Percentiles rank a stretch among this genome's conserved stretches.
phyloP scores from a whole-genome alignment of 2,797 vertebrate genomes.

The Simalia tracyae region DNA sequence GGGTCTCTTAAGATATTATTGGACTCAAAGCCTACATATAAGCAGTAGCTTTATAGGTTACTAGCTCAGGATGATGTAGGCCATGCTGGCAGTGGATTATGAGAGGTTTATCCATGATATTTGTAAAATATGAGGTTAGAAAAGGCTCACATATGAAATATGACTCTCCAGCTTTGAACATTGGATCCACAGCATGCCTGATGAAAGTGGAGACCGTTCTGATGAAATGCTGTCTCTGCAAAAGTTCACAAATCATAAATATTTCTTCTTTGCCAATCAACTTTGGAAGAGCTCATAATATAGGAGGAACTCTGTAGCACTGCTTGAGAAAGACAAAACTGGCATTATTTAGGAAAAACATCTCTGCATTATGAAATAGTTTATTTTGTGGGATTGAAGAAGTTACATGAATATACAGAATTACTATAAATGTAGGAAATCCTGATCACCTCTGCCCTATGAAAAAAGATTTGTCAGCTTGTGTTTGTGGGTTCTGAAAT shows the following conservation, averaged over 20 bases:
- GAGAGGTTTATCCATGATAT: background rate
- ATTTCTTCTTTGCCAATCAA: background rate
- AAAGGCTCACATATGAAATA: background rate
- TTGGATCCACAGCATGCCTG: background rate
- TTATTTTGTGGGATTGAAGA: slow-evolving; percentile 12
- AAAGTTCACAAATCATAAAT: background rate
- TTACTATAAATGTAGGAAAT: slow-evolving; percentile 27
- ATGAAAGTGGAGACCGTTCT: background rate
- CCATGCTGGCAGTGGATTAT: background rate
- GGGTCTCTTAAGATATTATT: background rate
- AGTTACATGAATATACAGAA: background rate
- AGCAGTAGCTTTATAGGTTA: background rate
- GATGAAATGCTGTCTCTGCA: background rate
- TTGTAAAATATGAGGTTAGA: background rate
- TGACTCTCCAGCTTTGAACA: background rate
- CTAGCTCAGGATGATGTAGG: background rate
- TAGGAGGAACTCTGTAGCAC: background rate
- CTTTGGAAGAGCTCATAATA: slow-evolving; percentile 50
- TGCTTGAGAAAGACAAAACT: slow-evolving; percentile 30
- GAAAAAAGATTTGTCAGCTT: background rate
- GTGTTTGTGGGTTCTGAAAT: background rate
- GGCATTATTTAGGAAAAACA: background rate
- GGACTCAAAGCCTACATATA: background rate
- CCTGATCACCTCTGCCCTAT: background rate
- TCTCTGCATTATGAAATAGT: slow-evolving; percentile 20